A percentile compares a stretch with the other conserved stretches of the same genome.
phyloP scores from a whole-genome alignment of 2,797 vertebrate species.

The Falco biarmicus region DNA sequence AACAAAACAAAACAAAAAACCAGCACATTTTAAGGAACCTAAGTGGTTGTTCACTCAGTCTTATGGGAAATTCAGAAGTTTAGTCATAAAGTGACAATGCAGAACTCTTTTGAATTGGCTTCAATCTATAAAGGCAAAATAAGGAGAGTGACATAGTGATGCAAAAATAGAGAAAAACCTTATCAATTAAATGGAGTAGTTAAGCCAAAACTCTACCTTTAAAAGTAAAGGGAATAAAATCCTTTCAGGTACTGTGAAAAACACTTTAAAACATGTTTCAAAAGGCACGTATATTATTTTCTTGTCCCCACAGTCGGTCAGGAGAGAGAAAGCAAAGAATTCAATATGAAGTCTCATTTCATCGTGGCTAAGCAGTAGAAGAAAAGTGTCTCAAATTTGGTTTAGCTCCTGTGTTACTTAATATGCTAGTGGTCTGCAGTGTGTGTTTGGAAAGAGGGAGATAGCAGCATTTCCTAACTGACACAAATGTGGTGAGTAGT shows the following conservation, averaged over 20 bases:
- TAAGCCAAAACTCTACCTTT: neutral
- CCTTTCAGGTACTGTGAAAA: neutral
- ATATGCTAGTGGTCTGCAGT: neutral
- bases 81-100: neutral
- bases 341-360: neutral
- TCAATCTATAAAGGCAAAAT: neutral
- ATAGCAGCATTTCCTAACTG: slow-evolving; percentile 15
- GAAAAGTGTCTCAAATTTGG: neutral
- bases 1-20: neutral
- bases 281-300: neutral
- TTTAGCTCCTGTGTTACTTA: slow-evolving; percentile 7
- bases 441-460: neutral
- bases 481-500: neutral
- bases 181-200: neutral
- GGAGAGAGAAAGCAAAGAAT: neutral
- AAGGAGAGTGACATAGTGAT: neutral
- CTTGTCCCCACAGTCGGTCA: neutral
- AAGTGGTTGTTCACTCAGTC: neutral
- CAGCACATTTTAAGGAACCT: neutral
- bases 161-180: neutral
- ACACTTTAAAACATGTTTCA: neutral
- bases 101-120: neutral
- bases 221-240: neutral
- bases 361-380: neutral
- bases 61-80: neutral